Evolutionary conservation across 2,888 invertebrate genomes (phyloP).

Genomic region (Drosophila diplacantha): DNA sequence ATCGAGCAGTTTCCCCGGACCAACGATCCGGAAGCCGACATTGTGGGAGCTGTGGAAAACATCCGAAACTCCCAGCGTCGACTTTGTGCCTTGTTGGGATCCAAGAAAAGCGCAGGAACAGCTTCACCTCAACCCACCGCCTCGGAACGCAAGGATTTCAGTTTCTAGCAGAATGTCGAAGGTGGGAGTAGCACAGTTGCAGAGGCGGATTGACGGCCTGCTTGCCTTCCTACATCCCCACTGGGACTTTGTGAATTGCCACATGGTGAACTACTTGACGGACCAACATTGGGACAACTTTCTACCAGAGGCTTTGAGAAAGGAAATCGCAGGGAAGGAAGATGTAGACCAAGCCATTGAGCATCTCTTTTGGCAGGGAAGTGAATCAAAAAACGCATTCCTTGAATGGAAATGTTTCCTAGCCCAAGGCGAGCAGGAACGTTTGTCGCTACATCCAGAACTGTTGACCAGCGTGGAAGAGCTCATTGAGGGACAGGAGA

Average conservation of each 20-base stretch:
- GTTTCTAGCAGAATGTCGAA: slow-evolving; percentile 59
- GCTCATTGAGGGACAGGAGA: slow-evolving; percentile 57
- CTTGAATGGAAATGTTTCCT: slow-evolving; percentile 54
- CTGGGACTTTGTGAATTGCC: slow-evolving; percentile 84
- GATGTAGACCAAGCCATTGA: slow-evolving; percentile 78
- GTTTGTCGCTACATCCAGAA: slow-evolving; percentile 57
- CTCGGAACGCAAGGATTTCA: slow-evolving; percentile 58
- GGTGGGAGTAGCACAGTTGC: slow-evolving; percentile 60
- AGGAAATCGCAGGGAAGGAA: slow-evolving; percentile 77
- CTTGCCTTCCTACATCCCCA: slow-evolving; percentile 81
- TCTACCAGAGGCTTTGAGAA: slow-evolving; percentile 80
- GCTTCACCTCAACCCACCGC: not conserved
- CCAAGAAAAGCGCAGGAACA: slow-evolving; percentile 24
- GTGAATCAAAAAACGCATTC: slow-evolving; percentile 25
- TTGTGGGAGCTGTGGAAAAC: slow-evolving; percentile 81
- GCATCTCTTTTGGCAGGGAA: slow-evolving; percentile 78
- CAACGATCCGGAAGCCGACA: slow-evolving; percentile 83
- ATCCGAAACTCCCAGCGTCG: slow-evolving; percentile 85
- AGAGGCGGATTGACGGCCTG: slow-evolving; percentile 79
- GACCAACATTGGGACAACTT: slow-evolving; percentile 82
- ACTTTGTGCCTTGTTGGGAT: slow-evolving; percentile 81
- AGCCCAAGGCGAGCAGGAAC: slow-evolving; percentile 43
- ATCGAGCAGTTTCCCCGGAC: slow-evolving; percentile 83
- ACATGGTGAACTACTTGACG: slow-evolving; percentile 87
- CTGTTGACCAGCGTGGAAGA: slow-evolving; percentile 42